Conservation (phyloP, 2,888 invertebrate genomes). For the Pristionchus japonicus region DNA sequence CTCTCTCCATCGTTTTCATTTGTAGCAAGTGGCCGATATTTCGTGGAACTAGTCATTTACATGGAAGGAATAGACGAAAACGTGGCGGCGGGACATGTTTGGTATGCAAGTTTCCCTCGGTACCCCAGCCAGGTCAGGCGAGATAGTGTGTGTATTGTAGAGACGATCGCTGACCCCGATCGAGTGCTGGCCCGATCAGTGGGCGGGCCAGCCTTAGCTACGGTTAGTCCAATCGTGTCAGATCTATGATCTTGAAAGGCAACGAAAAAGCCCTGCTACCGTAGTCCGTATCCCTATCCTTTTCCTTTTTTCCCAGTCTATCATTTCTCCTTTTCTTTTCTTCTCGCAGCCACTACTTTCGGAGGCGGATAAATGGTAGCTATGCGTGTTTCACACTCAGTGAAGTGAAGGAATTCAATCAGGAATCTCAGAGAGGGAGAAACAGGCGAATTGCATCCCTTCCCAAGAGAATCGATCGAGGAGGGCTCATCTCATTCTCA, state of each 20-base stretch:
- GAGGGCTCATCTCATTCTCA: background rate
- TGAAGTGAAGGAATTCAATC: constrained; percentile 1
- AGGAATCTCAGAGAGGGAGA: background rate
- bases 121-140: background rate
- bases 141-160: background rate
- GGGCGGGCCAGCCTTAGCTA: background rate
- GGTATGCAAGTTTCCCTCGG: background rate
- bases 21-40: constrained; percentile 31
- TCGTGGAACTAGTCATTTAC: background rate
- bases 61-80: background rate
- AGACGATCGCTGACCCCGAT: constrained; percentile 7
- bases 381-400: background rate
- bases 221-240: background rate
- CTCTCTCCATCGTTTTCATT: constrained; percentile 12
- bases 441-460: background rate
- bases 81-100: background rate
- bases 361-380: background rate
- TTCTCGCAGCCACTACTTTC: background rate
- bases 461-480: background rate
- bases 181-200: background rate
- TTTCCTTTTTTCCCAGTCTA: constrained; percentile 18
- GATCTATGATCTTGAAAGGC: background rate
- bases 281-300: constrained; percentile 15
- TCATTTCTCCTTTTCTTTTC: background rate
- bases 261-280: background rate